Evolutionary conservation across 2,888 invertebrate genomes (phyloP).

Genomic region (Hydriomena furcata): DNA sequence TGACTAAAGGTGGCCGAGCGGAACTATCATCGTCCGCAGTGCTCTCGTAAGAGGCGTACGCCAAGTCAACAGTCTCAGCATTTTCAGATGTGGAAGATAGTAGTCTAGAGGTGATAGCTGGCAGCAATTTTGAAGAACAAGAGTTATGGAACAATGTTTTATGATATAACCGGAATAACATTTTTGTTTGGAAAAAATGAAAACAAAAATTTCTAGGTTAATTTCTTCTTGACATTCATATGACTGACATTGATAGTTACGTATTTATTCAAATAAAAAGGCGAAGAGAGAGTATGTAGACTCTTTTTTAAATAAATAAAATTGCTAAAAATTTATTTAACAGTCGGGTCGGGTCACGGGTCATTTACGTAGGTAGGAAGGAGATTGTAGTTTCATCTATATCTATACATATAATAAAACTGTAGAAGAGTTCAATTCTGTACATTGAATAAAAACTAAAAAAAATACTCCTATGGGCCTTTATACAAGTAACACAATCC

Average conservation of each 20-base stretch:
- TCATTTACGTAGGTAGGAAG: too few species aligned
- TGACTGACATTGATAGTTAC: slow-evolving; percentile 9
- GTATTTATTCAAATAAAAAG: too few species aligned
- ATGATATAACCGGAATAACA: slow-evolving; percentile 52
- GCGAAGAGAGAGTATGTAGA: too few species aligned
- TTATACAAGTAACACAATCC: too few species aligned
- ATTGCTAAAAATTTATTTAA: too few species aligned
- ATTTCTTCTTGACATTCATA: slow-evolving; percentile 20
- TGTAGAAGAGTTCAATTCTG: too few species aligned
- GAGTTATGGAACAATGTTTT: slow-evolving; percentile 44
- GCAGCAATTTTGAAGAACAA: slow-evolving; percentile 40
- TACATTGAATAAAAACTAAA: too few species aligned
- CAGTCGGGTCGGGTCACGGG: too few species aligned
- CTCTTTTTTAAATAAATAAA: too few species aligned
- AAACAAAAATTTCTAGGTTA: slow-evolving; percentile 27
- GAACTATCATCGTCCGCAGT: slow-evolving; percentile 55
- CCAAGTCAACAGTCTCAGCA: slow-evolving; percentile 84
- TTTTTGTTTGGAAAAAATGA: slow-evolving; percentile 40
- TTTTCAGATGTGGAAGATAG: slow-evolving; percentile 52
- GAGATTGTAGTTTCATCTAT: too few species aligned
- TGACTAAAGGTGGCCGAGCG: slow-evolving; percentile 86
- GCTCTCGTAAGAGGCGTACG: slow-evolving; percentile 87
- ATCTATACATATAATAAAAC: too few species aligned
- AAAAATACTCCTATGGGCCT: too few species aligned
- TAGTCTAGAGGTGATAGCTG: slow-evolving; percentile 39